Evolutionary conservation across 2,113 vertebrate genomes (phyloP), one percentile per base, ranked within the genome.

Genomic region (Albula glossodonta): DNA sequence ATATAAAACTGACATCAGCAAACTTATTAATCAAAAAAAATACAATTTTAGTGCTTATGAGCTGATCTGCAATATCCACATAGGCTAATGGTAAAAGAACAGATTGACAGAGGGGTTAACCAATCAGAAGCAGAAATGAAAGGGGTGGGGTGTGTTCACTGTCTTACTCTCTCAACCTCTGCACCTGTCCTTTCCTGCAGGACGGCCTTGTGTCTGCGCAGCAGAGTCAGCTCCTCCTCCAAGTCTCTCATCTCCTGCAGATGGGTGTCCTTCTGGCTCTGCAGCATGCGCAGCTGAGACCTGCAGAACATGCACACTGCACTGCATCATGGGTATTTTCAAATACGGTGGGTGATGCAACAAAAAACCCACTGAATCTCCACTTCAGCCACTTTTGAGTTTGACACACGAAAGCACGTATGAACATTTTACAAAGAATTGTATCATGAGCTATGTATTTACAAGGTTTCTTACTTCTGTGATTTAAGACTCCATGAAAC

Each of bases 181-280:
- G 81, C 79, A 9, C 2, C 85, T 50, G 80, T 80, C 10, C 2
- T 84, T 51, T 88, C 2, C 0, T 86, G 86, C 0, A 52, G 9
- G 82, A 25, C 85, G 41, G 78, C 86, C 87, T 80, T 87, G 63
- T 78, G 66, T 5, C 80, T 19, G 0, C 49, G 53, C 53, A 0
- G 49, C 8, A 70, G 4, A 56, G 88, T 85, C 86, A 92, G 88
- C 80, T 49, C 92, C 86, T 87, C 86, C 83, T 93, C 87, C 81
- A 88, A 83, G 11, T 87, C 89, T 13, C 0, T 84, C 2, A 84
- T 77, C 50, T 95, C 85, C 53, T 31, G 0, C 22, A 63, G 7
- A 56, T n/a, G 86, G 1, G 88, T 80, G 6, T 92, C 91, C 56
- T 85, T 90, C 80, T 94, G 92, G 83, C 50, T 87, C 84, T 92